A percentile compares a stretch with the other conserved stretches of the same genome.
Conservation (phyloP, 2,888 invertebrate genomes). For the Polymixis lichenea region DNA sequence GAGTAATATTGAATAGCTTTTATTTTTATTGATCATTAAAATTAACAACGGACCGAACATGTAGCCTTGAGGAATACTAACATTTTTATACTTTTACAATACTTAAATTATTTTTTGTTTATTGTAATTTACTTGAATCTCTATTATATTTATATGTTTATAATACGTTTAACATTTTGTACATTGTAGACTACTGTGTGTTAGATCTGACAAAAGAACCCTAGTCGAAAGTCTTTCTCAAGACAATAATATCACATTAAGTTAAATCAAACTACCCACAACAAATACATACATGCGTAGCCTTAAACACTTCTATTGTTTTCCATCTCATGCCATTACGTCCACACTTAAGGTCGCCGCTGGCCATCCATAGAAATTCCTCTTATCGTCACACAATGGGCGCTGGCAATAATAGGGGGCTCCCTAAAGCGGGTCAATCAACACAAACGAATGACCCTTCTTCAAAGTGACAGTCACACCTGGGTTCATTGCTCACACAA, state of each 20-base stretch:
- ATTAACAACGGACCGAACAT: slow-evolving; percentile 6
- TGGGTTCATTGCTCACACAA: slow-evolving; percentile 27
- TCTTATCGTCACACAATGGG: slow-evolving; percentile 39
- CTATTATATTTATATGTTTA: neutral
- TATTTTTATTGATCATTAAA: neutral
- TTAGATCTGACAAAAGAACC: neutral
- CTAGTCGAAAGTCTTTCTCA: neutral
- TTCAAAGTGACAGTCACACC: slow-evolving; percentile 50
- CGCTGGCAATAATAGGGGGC: slow-evolving; percentile 27
- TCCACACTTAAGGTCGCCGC: slow-evolving; percentile 42
- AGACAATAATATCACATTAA: slow-evolving; percentile 4
- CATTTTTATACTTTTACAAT: neutral
- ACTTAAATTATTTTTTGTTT: neutral
- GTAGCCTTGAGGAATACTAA: slow-evolving; percentile 20
- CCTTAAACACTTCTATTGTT: slow-evolving; percentile 22
- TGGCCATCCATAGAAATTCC: slow-evolving; percentile 40
- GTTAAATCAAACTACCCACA: neutral
- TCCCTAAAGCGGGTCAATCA: slow-evolving; percentile 55
- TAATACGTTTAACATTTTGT: no score
- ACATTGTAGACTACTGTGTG: neutral
- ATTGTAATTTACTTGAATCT: neutral
- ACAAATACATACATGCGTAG: neutral
- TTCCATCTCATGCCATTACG: slow-evolving; percentile 22
- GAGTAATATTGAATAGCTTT: neutral
- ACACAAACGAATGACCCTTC: slow-evolving; percentile 44